Evolutionary conservation across 2,888 invertebrate genomes (phyloP), one percentile per base, ranked within the genome.

Genomic region (Odontothrips loti): DNA sequence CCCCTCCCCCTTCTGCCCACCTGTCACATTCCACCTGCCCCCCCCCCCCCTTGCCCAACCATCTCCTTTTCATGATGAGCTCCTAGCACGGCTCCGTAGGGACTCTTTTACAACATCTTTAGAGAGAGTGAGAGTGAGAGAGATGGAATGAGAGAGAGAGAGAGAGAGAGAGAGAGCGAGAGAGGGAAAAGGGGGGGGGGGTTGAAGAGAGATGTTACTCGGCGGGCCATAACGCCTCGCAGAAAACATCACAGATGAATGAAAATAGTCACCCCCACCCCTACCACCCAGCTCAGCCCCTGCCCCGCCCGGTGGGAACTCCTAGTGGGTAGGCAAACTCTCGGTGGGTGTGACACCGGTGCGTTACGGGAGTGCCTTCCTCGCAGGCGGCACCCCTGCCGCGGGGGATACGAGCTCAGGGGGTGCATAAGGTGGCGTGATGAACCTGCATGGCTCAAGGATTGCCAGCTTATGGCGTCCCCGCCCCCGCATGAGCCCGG

Each of bases 381-480:
- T 6, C 3, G 34, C 34, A 43, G 34, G 34, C 3, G 34, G 3
- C 34, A 6, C 6, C 34, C 34, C 3, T 43, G 34, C 34, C 34
- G 34, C 34, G 34, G 34, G n/a, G n/a, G n/a, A n/a, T n/a, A n/a
- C n/a, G n/a, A n/a, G n/a, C n/a, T 8, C 9, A 27, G 68, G 23
- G 8, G 11, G 68, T 23, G 23, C 68, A 27, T 75, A 75, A 75
- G 68, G 27, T 27, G 68, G 68, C n/a, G 68, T 75, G 68, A 75
- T 75, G 68, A 75, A 27, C 68, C 68, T 75, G 68, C 68, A 27
- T 10, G 68, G 68, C 68, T 75, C 68, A 75, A 75, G 68, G 68
- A 75, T 75, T 75, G 68, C 68, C 68, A 75, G 68, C 68, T 75
- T 75, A 75, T 75, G 23, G 68, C 27, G 23, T 11, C 68, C n/a